phyloP scores from a whole-genome alignment of 2,113 vertebrate genomes.

The Ceyx cyanopectus region DNA sequence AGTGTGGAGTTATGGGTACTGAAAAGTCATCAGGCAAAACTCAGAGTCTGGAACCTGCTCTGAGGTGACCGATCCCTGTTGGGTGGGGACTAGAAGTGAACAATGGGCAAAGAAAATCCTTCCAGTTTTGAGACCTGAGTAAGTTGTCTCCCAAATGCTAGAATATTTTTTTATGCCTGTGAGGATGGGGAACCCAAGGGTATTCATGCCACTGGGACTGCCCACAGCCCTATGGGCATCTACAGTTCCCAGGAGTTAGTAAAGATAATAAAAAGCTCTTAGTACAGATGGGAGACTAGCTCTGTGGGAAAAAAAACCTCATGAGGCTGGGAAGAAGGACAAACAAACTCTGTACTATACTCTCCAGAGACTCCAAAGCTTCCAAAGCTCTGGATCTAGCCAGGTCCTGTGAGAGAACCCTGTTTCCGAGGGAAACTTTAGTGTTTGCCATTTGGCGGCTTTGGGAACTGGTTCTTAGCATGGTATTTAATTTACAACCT shows the following conservation, averaged over 20 bases:
- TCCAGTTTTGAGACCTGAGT: not conserved
- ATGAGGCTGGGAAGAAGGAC: not conserved
- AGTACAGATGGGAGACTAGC: not conserved
- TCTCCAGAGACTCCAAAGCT: not conserved
- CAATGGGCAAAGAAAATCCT: not conserved
- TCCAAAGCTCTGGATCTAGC: not conserved
- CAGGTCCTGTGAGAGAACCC: not conserved
- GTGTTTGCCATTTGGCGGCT: not conserved
- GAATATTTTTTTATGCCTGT: not conserved
- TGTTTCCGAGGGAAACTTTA: not conserved
- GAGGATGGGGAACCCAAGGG: not conserved
- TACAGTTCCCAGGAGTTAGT: not conserved
- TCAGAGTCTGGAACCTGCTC: not conserved
- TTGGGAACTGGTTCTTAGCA: not conserved
- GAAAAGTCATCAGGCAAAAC: not conserved
- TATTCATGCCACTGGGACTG: not conserved
- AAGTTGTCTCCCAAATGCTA: not conserved
- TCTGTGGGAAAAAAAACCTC: not conserved
- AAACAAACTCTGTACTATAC: not conserved
- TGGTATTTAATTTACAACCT: conserved; percentile 32
- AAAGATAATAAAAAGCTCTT: not conserved
- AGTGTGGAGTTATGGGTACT: not conserved
- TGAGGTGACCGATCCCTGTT: not conserved
- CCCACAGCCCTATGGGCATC: not conserved
- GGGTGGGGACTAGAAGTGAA: not conserved